These are phyloP conservation scores for Furnarius figulus DNA, from an alignment of 2,113 vertebrate species.

Conservation along the genomic window DNA sequence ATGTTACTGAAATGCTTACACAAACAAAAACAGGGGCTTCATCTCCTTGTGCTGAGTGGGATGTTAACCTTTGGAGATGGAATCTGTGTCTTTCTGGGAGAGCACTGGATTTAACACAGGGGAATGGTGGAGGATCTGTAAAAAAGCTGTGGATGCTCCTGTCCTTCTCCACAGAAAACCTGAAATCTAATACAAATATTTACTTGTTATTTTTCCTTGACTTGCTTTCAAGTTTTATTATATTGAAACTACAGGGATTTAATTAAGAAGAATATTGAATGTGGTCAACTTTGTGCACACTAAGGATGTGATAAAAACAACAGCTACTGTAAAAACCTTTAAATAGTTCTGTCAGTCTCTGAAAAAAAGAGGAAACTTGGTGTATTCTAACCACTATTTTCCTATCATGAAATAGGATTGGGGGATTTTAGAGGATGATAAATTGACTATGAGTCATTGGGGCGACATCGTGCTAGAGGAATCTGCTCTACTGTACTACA, in stretches of 20 bases:
- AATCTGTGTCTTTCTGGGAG: neutral
- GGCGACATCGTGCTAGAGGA: neutral
- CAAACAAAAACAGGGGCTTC: neutral
- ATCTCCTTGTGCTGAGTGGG: neutral
- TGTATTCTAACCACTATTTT: conserved; percentile 30
- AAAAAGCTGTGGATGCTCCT: neutral
- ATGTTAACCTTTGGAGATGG: neutral
- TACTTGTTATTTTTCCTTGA: neutral
- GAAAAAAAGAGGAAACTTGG: conserved; percentile 48
- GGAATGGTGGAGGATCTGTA: neutral
- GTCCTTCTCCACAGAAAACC: neutral
- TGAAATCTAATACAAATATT: neutral
- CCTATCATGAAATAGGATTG: conserved; percentile 25
- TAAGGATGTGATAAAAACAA: neutral
- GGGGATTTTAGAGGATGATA: conserved; percentile 60
- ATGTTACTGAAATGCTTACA: neutral
- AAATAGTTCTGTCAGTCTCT: conserved; percentile 33
- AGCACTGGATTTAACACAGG: neutral
- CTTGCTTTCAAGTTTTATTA: neutral
- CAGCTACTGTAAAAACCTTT: neutral
- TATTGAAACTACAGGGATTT: neutral
- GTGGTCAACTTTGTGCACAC: neutral
- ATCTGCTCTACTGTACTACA: neutral
- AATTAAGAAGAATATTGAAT: neutral
- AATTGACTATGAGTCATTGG: conserved; percentile 49